phyloP scores from a whole-genome alignment of 2,113 vertebrate species.

The Ictidomys tridecemlineatus region DNA sequence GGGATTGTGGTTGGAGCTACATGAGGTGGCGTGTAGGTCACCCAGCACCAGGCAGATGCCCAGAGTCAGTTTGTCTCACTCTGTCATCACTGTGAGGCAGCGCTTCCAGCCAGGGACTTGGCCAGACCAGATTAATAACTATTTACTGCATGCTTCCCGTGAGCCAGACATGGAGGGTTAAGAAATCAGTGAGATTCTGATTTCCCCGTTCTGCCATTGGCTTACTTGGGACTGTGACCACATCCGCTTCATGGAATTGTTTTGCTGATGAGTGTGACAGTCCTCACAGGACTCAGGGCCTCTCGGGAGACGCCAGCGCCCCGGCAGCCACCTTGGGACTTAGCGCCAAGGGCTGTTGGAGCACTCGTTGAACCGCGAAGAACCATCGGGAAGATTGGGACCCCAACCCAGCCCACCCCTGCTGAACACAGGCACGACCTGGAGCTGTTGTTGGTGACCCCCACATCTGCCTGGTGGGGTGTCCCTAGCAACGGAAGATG shows the following conservation, averaged over 20 bases:
- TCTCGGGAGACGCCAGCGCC: accelerated
- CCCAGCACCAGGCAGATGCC: not conserved
- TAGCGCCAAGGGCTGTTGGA: accelerated
- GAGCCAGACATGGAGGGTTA: not conserved
- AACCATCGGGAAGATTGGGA: not conserved
- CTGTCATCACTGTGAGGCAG: not conserved
- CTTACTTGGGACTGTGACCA: not conserved
- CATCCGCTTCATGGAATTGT: not conserved
- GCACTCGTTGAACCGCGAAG: not conserved
- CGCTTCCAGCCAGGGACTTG: not conserved
- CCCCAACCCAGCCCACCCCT: too few relatives aligned
- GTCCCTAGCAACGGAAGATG: too few relatives aligned
- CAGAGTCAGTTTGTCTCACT: not conserved
- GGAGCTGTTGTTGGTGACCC: not conserved
- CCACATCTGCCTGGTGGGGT: not conserved
- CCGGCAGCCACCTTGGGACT: accelerated
- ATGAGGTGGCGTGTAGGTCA: not conserved
- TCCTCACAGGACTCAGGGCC: not conserved
- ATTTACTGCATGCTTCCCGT: not conserved
- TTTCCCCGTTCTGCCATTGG: not conserved
- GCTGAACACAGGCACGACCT: accelerated
- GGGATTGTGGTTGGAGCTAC: too few relatives aligned
- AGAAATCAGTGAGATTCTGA: not conserved
- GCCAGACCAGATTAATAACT: not conserved
- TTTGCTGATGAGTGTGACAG: not conserved